A percentile compares a stretch with the other conserved stretches of the same genome.
Evolutionary conservation across 1,140 invertebrate species (phyloP).

Genomic region (Drosophila busckii): DNA sequence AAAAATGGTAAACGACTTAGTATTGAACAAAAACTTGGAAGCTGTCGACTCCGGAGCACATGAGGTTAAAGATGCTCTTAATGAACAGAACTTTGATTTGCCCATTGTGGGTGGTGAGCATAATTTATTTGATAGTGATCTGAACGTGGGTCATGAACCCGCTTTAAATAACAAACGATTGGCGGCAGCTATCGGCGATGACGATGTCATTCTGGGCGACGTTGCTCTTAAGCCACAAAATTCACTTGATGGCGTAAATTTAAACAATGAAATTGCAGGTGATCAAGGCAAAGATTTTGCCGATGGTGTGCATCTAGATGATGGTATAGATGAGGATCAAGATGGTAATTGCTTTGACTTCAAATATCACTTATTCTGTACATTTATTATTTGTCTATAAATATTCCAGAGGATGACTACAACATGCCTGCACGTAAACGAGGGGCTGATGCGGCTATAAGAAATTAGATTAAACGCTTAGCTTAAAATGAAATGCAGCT

Average conservation of each 20-base stretch:
- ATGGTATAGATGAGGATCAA: slow-evolving; percentile 71
- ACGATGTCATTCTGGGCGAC: slow-evolving; percentile 65
- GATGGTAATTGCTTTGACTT: slow-evolving; percentile 49
- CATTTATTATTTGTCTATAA: background rate
- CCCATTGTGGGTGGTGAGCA: slow-evolving; percentile 54
- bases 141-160: slow-evolving; percentile 19
- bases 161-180: slow-evolving; percentile 43
- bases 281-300: slow-evolving; percentile 77
- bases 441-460: slow-evolving; percentile 62
- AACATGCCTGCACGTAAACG: slow-evolving; percentile 54
- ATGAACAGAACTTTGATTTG: slow-evolving; percentile 73
- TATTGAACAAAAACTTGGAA: slow-evolving; percentile 50
- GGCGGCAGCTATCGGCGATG: slow-evolving; percentile 45
- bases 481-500: slow-evolving; percentile 2
- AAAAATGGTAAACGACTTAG: slow-evolving; percentile 59
- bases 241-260: slow-evolving; percentile 62
- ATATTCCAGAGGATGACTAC: slow-evolving; percentile 69
- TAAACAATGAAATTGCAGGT: slow-evolving; percentile 73
- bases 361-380: background rate
- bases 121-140: slow-evolving; percentile 62
- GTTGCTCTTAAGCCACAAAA: slow-evolving; percentile 67
- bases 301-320: slow-evolving; percentile 69
- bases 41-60: slow-evolving; percentile 68
- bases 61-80: slow-evolving; percentile 72
- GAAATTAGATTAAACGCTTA: slow-evolving; percentile 46